Percentiles rank a stretch among this genome's conserved stretches.
These are phyloP conservation scores for Coenonympha glycerion DNA, from an alignment of 2,888 invertebrate species.

Conservation along the genomic window DNA sequence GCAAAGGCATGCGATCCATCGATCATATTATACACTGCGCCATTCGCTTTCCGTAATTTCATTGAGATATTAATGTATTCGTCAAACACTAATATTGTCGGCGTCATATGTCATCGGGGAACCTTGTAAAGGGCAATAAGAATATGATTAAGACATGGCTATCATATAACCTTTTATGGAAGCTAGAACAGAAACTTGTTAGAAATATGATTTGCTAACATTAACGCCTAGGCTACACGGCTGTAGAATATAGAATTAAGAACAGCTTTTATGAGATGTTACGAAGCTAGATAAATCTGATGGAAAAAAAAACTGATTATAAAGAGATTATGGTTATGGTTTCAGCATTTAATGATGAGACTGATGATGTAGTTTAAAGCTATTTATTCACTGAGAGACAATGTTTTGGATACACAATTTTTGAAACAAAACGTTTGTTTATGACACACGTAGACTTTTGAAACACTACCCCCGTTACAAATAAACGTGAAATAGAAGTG, in stretches of 20 bases:
- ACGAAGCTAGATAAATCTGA: no score
- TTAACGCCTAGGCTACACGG: neutral
- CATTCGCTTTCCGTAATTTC: neutral
- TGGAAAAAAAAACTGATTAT: no score
- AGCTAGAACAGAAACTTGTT: neutral
- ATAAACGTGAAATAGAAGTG: no score
- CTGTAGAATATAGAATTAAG: neutral
- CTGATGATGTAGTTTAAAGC: no score
- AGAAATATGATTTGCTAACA: slow-evolving; percentile 3
- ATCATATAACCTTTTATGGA: slow-evolving; percentile 23
- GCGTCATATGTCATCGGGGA: neutral
- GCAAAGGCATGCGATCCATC: neutral
- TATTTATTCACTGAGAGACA: no score
- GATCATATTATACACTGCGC: neutral
- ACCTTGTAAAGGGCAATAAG: slow-evolving; percentile 6
- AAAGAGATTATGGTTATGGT: no score
- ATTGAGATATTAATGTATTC: slow-evolving; percentile 2
- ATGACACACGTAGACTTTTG: no score
- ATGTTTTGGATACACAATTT: no score
- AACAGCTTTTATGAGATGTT: no score
- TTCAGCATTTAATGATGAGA: no score
- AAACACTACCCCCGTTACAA: no score
- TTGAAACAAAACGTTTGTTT: no score
- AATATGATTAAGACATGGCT: slow-evolving; percentile 15
- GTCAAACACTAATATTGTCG: slow-evolving; percentile 7